Base-by-base conservation (phyloP, 2,888 invertebrate species). In the Zeuzera pyrina region DNA sequence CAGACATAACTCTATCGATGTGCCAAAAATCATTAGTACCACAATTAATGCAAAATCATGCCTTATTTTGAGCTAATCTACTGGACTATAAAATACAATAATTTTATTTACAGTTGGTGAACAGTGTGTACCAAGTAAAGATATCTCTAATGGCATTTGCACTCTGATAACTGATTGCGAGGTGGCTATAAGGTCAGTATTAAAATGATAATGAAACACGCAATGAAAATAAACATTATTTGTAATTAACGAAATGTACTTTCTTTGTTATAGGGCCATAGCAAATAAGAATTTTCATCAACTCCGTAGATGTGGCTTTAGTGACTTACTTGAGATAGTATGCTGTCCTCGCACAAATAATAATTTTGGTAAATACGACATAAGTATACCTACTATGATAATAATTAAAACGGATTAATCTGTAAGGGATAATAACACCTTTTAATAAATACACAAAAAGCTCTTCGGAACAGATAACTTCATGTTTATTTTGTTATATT, bases 261-360 rank as follows among this genome's bases (percentile, higher is more conserved):
- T 26, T 41, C 37, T 12, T 19, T 12, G 19, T 50, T 52, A 22
- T 39, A 77, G 76, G 33, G 54, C 58, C 29, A 52, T 78, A 14
- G 50, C 36, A 38, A 46, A 49, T 6, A 55, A 47, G 19, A 52
- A 51, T 11, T 41, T 34, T n/a, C 67, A 72, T 41, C 38, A 53
- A 23, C 73, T 59, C 36, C 34, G 46, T 21, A 59, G 85, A 43
- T 86, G 85, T 53, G 79, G 85, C 0, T 86, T 85, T 30, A 44
- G 45, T 2, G 64, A 54, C 2, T 11, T 36, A 2, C 44, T 45
- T 12, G 86, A 86, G 58, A 57, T 86, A 15, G 76, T 86, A n/a
- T 86, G 86, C 45, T 86, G 86, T 45, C 81, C 84, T 4, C 43
- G 22, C 2, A 36, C 48, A 1, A 44, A 43, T 10, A 39, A 48